Base-by-base conservation (phyloP, 2,797 vertebrate genomes). In the Ateles fusciceps region DNA sequence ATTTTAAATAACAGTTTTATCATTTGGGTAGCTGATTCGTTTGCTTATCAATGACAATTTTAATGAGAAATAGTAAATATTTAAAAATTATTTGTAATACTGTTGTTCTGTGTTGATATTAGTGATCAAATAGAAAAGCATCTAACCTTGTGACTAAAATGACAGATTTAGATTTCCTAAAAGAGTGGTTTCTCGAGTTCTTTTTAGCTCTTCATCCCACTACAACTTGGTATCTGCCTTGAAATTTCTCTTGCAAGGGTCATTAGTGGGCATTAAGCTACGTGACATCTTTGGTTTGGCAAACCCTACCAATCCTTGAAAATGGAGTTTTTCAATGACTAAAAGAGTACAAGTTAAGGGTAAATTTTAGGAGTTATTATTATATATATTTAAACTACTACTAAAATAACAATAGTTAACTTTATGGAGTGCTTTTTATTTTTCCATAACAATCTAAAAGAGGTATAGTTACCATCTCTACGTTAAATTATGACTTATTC, bases 1-100 rank as follows among this genome's bases (percentile, higher is more conserved):
- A 95, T 59, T 96, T 95, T 89, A n/a, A 91, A 86, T 30, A 94
- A 81, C 7, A 14, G 12, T 24, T 74, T 83, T 90, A 74, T 75
- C 26, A 85, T 78, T 87, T 74, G 48, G 17, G 57, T 64, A 93
- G 42, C 7, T 52, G 15, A 84, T 61, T 22, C 28, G 81, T 39
- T 80, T 94, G 39, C 9, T 61, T 79, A 89, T 4, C 48, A 93
- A 19, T 80, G 93, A 89, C 50, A 75, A 96, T 79, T 95, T 93
- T 50, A 74, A 30, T 52, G 42, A 94, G 72, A 90, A 92, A 55
- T 7, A 50, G 28, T 42, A 72, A 89, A 59, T 89, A 59, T 68
- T 81, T 52, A 4, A 74, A 48, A 33, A 75, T 84, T 83, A 89
- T 12, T 88, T 96, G 17, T 87, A 91, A 44, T 72, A 78, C 52